These are phyloP conservation scores for Phycodurus eques DNA, from an alignment of 2,113 vertebrate genomes.

Conservation along the genomic window DNA sequence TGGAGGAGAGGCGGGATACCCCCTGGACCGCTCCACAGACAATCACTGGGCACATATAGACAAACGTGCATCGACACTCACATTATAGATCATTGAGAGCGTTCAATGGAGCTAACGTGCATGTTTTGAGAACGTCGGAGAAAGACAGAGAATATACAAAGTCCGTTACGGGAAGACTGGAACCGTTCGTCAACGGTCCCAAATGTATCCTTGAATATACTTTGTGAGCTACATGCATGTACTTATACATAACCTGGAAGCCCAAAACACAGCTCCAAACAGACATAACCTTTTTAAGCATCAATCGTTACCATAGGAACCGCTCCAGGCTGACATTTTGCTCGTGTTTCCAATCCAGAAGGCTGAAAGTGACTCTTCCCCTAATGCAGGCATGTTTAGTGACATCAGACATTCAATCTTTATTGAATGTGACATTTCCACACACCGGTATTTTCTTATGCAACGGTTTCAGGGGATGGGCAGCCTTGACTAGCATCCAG, in stretches of 20 bases:
- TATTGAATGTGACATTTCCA: conserved; percentile 22
- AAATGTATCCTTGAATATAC: background rate
- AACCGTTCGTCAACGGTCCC: no score
- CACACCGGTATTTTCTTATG: background rate
- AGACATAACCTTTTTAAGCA: conserved; percentile 16
- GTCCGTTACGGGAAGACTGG: no score
- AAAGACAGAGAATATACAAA: no score
- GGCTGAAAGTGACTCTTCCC: background rate
- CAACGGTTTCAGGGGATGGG: background rate
- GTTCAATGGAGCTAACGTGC: no score
- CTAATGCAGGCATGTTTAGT: background rate
- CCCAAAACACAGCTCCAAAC: background rate
- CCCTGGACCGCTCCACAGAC: no score
- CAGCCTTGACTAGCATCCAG: conserved; percentile 16
- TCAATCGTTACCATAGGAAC: conserved; percentile 45
- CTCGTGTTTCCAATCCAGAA: background rate
- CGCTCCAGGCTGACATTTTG: background rate
- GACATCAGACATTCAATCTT: conserved; percentile 12
- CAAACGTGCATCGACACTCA: no score
- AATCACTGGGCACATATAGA: no score
- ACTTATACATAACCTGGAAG: background rate
- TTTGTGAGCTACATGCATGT: background rate
- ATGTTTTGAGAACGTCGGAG: no score
- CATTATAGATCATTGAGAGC: no score
- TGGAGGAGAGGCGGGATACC: no score